These are phyloP conservation scores for Mercenaria mercenaria DNA, from an alignment of 1,140 invertebrate species.

Conservation along the genomic window DNA sequence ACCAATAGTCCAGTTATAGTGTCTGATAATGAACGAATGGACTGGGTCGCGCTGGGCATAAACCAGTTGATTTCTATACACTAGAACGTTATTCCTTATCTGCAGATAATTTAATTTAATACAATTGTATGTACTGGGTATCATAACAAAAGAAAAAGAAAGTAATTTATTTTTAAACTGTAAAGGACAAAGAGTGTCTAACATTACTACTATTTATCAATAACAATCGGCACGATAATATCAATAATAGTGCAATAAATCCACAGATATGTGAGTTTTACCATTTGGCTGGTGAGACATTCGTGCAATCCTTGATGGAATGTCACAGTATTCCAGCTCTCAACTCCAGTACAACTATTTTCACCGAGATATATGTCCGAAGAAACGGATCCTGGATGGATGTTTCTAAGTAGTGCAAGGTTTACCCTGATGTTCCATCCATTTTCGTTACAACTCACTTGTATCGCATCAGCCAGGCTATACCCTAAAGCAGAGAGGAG, in stretches of 20 bases:
- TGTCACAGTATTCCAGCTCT: background rate
- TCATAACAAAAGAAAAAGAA: too few relatives aligned
- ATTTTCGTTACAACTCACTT: slow-evolving; percentile 12
- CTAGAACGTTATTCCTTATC: background rate
- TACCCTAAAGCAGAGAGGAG: too few relatives aligned
- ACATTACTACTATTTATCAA: too few relatives aligned
- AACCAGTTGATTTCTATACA: slow-evolving; percentile 28
- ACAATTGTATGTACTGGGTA: background rate
- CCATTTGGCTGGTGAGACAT: slow-evolving; percentile 12
- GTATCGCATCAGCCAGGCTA: background rate
- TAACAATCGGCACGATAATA: too few relatives aligned
- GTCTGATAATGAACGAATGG: slow-evolving; percentile 22
- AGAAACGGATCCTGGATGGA: background rate
- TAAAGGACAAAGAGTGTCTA: too few relatives aligned
- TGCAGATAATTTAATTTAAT: background rate
- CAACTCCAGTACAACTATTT: background rate
- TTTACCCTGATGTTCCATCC: slow-evolving; percentile 21
- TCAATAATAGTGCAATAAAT: too few relatives aligned
- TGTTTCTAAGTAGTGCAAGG: background rate
- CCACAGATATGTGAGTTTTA: too few relatives aligned
- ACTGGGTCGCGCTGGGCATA: slow-evolving; percentile 24
- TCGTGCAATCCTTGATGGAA: slow-evolving; percentile 15
- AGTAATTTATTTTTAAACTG: too few relatives aligned
- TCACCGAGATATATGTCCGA: slow-evolving; percentile 38
- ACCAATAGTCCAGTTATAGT: slow-evolving; percentile 39